Evolutionary conservation across 2,113 vertebrate species (phyloP).

Genomic region (Alethe diademata): DNA sequence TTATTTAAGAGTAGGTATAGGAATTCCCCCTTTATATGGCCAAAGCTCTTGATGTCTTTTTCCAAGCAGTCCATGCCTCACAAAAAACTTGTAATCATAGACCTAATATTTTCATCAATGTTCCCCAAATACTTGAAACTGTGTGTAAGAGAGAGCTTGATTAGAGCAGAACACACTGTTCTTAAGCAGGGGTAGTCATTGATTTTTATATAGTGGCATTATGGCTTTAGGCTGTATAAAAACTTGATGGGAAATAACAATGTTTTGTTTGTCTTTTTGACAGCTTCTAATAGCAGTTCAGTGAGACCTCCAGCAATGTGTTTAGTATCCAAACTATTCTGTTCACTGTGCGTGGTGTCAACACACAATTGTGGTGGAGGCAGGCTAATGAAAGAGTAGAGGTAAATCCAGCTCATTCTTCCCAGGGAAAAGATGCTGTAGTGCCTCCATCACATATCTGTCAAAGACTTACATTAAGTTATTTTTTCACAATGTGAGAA

Average conservation of each 20-base stretch:
- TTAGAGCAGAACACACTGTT: not conserved
- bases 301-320: slow-evolving; percentile 25
- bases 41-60: not conserved
- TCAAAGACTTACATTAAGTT: not conserved
- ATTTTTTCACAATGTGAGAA: not conserved
- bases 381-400: slow-evolving; percentile 19
- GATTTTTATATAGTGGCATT: not conserved
- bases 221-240: slow-evolving; percentile 10
- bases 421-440: not conserved
- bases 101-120: not conserved
- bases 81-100: accelerated
- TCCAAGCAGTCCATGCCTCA: not conserved
- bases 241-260: not conserved
- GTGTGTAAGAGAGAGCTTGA: not conserved
- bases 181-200: not conserved
- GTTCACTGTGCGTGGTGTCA: not conserved
- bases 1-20: not conserved
- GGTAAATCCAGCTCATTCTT: not conserved
- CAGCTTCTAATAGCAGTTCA: slow-evolving; percentile 9
- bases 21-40: not conserved
- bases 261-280: slow-evolving; percentile 42
- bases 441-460: not conserved
- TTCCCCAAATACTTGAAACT: not conserved
- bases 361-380: slow-evolving; percentile 27
- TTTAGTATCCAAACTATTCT: slow-evolving; percentile 25